phyloP scores from a whole-genome alignment of 2,797 vertebrate species.

The Benthosema pterotum region DNA sequence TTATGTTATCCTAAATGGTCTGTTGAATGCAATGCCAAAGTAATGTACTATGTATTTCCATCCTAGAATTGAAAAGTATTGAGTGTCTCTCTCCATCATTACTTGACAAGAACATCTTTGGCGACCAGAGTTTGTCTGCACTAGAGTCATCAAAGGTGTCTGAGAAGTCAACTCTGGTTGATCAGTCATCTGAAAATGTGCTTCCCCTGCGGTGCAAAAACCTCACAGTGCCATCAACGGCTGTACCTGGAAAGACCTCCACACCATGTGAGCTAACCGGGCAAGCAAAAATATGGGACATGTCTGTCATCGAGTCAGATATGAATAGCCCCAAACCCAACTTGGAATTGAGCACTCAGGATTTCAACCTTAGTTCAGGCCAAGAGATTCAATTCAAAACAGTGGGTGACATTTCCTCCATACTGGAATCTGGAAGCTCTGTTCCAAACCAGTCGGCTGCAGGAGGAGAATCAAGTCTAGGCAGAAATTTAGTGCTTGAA shows the following conservation, averaged over 20 bases:
- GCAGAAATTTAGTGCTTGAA: no score
- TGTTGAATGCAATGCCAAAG: background rate
- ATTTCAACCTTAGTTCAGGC: slow-evolving; percentile 69
- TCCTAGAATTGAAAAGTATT: slow-evolving; percentile 63
- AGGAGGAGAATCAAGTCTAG: slow-evolving; percentile 14
- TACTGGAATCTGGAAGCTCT: slow-evolving; percentile 33
- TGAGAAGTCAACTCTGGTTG: slow-evolving; percentile 35
- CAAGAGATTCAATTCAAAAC: slow-evolving; percentile 31
- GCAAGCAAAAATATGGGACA: slow-evolving; percentile 70
- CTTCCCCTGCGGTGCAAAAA: slow-evolving; percentile 47
- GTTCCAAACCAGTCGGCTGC: slow-evolving; percentile 1
- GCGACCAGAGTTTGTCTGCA: slow-evolving; percentile 66
- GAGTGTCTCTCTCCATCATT: slow-evolving; percentile 66
- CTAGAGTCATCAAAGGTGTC: slow-evolving; percentile 55
- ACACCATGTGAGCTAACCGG: slow-evolving; percentile 66
- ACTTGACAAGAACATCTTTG: slow-evolving; percentile 69
- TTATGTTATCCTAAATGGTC: no score
- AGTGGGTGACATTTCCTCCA: slow-evolving; percentile 50
- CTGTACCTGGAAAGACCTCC: slow-evolving; percentile 67
- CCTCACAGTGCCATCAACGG: slow-evolving; percentile 23
- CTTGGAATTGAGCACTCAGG: slow-evolving; percentile 67
- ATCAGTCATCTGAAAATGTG: slow-evolving; percentile 24
- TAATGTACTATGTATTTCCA: background rate
- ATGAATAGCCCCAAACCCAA: slow-evolving; percentile 63
- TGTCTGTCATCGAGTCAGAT: slow-evolving; percentile 77